phyloP scores from a whole-genome alignment of 1,140 invertebrate species.

The Eriosoma lanigerum region DNA sequence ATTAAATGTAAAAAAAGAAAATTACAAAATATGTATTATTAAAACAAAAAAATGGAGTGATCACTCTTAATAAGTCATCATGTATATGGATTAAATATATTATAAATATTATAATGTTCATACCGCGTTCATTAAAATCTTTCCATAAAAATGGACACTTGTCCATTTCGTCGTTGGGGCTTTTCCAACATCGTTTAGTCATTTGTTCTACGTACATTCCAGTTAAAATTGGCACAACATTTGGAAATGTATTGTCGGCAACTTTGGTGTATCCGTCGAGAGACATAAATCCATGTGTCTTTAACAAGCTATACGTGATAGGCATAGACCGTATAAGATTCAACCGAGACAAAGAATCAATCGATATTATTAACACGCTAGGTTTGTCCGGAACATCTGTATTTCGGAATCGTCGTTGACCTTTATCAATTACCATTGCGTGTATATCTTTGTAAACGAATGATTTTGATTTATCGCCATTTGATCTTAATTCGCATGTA shows the following conservation, averaged over 20 bases:
- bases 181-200: slow-evolving; percentile 60
- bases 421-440: slow-evolving; percentile 50
- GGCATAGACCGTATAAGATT: slow-evolving; percentile 78
- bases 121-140: slow-evolving; percentile 65
- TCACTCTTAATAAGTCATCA: no score
- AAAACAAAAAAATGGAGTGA: no score
- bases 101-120: neutral
- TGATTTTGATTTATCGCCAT: neutral
- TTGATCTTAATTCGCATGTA: slow-evolving; percentile 1
- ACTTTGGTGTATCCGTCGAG: slow-evolving; percentile 70
- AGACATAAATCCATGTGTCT: slow-evolving; percentile 62
- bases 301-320: slow-evolving; percentile 67
- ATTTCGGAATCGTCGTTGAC: neutral
- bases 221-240: slow-evolving; percentile 72
- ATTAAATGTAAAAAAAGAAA: no score
- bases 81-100: no score
- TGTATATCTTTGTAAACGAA: slow-evolving; percentile 37
- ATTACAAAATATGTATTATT: no score
- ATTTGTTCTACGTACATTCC: slow-evolving; percentile 59
- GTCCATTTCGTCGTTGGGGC: slow-evolving; percentile 60
- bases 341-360: slow-evolving; percentile 82
- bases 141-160: slow-evolving; percentile 80
- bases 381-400: slow-evolving; percentile 52
- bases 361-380: slow-evolving; percentile 71
- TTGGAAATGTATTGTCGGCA: slow-evolving; percentile 81